phyloP scores from a whole-genome alignment of 2,888 invertebrate genomes.

The Cheilosia soror region DNA sequence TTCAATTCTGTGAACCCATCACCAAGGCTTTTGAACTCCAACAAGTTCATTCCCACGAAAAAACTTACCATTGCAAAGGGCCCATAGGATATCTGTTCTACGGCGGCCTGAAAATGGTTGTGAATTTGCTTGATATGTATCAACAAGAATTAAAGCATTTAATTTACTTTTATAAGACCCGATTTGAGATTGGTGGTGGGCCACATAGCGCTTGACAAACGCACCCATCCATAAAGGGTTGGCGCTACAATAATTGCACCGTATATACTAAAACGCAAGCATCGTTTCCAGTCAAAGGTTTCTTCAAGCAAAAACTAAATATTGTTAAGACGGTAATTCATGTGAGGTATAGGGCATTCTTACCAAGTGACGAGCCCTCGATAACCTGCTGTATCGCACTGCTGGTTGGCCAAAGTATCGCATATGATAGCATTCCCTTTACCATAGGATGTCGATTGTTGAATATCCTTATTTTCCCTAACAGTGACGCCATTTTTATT shows the following conservation, averaged over 20 bases:
- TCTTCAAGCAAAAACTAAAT: constrained; percentile 79
- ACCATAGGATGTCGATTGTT: constrained; percentile 81
- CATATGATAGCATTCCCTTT: constrained; percentile 88
- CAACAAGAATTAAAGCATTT: no score
- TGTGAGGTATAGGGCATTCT: constrained; percentile 76
- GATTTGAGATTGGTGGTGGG: constrained; percentile 88
- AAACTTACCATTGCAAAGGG: constrained; percentile 90
- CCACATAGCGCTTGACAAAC: constrained; percentile 89
- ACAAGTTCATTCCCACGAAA: constrained; percentile 89
- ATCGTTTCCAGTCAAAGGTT: constrained; percentile 88
- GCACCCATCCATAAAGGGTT: constrained; percentile 91
- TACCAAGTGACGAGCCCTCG: constrained; percentile 87
- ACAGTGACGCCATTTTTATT: constrained; percentile 45
- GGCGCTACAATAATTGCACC: constrained; percentile 92
- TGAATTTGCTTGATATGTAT: background rate
- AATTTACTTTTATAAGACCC: constrained; percentile 88
- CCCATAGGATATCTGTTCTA: constrained; percentile 90
- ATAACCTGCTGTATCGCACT: constrained; percentile 89
- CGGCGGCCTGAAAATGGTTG: constrained; percentile 84
- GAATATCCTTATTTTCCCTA: constrained; percentile 68
- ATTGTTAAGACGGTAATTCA: background rate
- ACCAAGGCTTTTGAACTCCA: constrained; percentile 87
- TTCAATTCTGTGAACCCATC: constrained; percentile 88
- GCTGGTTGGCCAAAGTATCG: constrained; percentile 89
- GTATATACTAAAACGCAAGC: constrained; percentile 89